Evolutionary conservation across 2,888 invertebrate species (phyloP).

Genomic region (Scrobipalpa costella): DNA sequence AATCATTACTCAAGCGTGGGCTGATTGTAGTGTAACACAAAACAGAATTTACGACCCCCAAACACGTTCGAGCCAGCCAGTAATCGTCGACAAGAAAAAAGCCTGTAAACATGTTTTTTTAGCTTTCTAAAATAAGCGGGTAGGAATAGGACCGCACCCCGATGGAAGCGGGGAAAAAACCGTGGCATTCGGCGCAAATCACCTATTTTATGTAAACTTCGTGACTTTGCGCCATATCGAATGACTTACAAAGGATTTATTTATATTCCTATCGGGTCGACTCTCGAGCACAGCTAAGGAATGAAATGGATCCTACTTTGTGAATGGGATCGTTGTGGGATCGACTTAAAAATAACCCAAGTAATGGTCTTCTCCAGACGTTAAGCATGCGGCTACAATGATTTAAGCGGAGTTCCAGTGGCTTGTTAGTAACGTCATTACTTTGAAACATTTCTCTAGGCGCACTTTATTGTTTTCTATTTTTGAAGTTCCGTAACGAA

Average conservation of each 20-base stretch:
- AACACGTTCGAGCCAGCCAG: constrained; percentile 45
- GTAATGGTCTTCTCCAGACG: constrained; percentile 43
- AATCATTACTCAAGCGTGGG: constrained; percentile 46
- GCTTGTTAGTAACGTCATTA: constrained; percentile 58
- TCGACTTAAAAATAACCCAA: constrained; percentile 61
- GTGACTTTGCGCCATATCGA: constrained; percentile 78
- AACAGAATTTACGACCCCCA: constrained; percentile 63
- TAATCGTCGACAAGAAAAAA: constrained; percentile 56
- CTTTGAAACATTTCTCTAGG: constrained; percentile 31
- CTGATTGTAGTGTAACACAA: constrained; percentile 63
- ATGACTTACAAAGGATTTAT: constrained; percentile 79
- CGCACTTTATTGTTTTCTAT: constrained; percentile 32
- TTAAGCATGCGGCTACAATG: constrained; percentile 48
- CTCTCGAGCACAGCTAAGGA: constrained; percentile 42
- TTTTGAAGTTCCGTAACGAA: constrained; percentile 14
- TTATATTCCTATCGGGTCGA: constrained; percentile 62
- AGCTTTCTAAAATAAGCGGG: constrained; percentile 56
- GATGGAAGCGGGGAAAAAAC: constrained; percentile 58
- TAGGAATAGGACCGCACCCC: constrained; percentile 52
- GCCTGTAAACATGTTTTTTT: constrained; percentile 76
- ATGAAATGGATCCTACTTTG: constrained; percentile 53
- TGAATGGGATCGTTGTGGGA: constrained; percentile 62
- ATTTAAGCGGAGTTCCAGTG: constrained; percentile 56
- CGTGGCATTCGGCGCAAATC: constrained; percentile 74
- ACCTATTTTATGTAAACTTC: constrained; percentile 80